phyloP scores from a whole-genome alignment of 2,113 vertebrate genomes.

The Polyodon spathula region DNA sequence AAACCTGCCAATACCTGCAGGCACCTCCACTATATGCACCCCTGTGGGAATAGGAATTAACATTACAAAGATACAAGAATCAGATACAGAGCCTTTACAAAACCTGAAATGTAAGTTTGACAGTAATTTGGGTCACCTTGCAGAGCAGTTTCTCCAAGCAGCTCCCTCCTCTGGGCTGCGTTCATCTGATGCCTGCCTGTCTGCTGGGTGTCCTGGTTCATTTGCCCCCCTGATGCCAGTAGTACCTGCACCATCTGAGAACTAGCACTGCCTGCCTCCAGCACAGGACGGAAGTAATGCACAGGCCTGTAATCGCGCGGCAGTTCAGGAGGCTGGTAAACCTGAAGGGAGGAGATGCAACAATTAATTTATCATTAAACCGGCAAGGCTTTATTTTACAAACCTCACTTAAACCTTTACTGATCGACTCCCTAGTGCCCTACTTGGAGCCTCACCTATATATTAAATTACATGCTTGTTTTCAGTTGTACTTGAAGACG shows the following conservation, averaged over 20 bases:
- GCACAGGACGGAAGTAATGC: conserved; percentile 66
- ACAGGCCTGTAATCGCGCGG: conserved; percentile 74
- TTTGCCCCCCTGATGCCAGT: conserved; percentile 59
- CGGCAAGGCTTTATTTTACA: too few species aligned
- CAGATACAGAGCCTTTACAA: neutral
- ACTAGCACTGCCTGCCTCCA: conserved; percentile 49
- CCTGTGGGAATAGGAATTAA: too few species aligned
- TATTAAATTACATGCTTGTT: too few species aligned
- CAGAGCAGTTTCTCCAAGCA: conserved; percentile 66
- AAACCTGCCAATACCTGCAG: too few species aligned
- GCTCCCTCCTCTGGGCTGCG: conserved; percentile 63
- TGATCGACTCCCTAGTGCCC: too few species aligned
- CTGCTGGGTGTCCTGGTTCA: conserved; percentile 28
- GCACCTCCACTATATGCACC: too few species aligned
- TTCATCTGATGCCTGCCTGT: conserved; percentile 68
- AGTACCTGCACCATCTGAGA: conserved; percentile 49
- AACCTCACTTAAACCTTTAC: too few species aligned
- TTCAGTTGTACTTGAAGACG: too few species aligned
- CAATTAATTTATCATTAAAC: too few species aligned
- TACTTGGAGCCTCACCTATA: too few species aligned
- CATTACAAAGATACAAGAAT: too few species aligned
- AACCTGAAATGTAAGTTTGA: neutral
- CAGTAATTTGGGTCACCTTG: conserved; percentile 50
- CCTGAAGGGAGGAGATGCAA: conserved; percentile 34
- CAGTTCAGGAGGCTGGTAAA: conserved; percentile 71